Percentiles rank a stretch among this genome's conserved stretches.
Conservation (phyloP, 2,797 vertebrate species). For the Cyclura pinguis region DNA sequence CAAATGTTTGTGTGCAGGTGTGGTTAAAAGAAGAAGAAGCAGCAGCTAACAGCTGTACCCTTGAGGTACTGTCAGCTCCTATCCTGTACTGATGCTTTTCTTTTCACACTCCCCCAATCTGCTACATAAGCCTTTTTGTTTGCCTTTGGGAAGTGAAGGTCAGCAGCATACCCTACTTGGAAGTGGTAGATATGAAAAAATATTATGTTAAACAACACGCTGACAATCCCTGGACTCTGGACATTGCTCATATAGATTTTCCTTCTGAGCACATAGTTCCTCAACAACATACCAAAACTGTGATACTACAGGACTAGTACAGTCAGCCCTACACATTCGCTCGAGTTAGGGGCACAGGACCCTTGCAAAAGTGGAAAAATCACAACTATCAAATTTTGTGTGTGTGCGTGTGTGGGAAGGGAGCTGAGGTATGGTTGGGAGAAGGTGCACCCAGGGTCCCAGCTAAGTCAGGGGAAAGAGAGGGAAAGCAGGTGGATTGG, state of each 20-base stretch:
- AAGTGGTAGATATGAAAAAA: neutral
- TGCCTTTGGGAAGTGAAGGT: neutral
- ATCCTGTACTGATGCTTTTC: neutral
- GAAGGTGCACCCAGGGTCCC: too few species aligned
- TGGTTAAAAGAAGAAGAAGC: neutral
- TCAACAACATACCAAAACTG: neutral
- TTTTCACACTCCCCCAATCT: neutral
- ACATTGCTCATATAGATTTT: neutral
- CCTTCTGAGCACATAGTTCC: neutral
- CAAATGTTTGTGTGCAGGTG: neutral
- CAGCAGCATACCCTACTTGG: neutral
- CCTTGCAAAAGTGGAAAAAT: too few species aligned
- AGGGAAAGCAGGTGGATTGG: too few species aligned
- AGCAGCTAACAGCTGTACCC: neutral
- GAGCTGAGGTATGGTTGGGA: too few species aligned
- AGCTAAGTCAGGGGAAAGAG: too few species aligned
- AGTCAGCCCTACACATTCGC: too few species aligned
- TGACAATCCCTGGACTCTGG: too few species aligned
- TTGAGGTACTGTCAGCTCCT: neutral
- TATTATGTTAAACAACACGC: neutral
- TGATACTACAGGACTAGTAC: neutral
- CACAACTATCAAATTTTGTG: too few species aligned
- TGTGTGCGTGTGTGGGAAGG: too few species aligned
- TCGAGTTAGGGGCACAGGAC: too few species aligned
- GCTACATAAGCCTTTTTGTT: neutral